phyloP scores from a whole-genome alignment of 2,113 vertebrate species.

The Tonatia bakeri region DNA sequence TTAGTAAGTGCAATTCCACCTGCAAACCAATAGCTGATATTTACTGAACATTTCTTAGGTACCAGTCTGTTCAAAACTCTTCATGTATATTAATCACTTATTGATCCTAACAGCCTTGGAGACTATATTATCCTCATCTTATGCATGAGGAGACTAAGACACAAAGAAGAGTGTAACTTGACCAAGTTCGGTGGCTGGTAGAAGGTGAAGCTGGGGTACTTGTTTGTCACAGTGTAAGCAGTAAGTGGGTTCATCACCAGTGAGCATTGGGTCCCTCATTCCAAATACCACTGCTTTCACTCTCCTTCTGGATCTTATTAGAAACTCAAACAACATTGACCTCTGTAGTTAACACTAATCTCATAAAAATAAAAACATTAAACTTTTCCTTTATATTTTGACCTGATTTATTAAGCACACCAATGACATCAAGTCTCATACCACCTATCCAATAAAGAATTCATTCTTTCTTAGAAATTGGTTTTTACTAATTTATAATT shows the following conservation, averaged over 20 bases:
- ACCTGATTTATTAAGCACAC: background rate
- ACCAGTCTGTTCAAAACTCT: background rate
- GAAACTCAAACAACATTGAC: background rate
- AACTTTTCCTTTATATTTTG: background rate
- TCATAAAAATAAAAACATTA: background rate
- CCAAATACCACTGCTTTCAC: background rate
- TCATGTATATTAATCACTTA: background rate
- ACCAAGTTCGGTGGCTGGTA: background rate
- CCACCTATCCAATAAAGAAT: background rate
- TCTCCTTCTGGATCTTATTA: background rate
- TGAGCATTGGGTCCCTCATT: rapidly evolving
- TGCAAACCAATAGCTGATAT: background rate
- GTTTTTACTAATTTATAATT: background rate
- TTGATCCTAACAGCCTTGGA: background rate
- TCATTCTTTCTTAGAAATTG: background rate
- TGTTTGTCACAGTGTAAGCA: background rate
- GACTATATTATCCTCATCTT: background rate
- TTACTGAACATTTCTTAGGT: background rate
- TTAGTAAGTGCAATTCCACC: background rate
- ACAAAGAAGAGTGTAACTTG: background rate
- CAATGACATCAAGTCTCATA: background rate
- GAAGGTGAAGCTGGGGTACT: background rate
- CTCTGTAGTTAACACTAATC: background rate
- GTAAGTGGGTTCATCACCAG: background rate
- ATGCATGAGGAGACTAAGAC: background rate